phyloP scores from a whole-genome alignment of 2,888 invertebrate species.

The Lycia hirtaria region DNA sequence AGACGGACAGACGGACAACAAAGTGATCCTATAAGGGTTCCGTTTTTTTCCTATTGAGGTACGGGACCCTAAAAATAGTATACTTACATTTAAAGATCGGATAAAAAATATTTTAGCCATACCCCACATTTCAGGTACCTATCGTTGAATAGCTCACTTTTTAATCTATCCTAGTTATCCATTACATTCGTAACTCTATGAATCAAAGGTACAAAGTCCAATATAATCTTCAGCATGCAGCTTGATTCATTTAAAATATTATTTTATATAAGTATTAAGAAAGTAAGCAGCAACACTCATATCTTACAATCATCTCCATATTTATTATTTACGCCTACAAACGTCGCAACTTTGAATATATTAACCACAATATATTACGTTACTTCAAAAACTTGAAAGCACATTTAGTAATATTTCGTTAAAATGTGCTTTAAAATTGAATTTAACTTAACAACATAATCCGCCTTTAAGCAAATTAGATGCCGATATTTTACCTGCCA shows the following conservation, averaged over 20 bases:
- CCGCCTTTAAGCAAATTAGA: constrained; percentile 47
- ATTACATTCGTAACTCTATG: no score
- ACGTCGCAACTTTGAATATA: constrained; percentile 25
- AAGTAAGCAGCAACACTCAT: constrained; percentile 47
- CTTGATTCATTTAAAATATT: constrained; percentile 35
- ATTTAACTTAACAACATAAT: constrained; percentile 46
- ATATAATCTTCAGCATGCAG: neutral
- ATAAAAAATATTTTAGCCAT: no score
- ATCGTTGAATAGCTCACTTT: no score
- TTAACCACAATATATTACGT: constrained; percentile 19
- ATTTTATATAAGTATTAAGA: no score
- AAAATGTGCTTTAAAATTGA: constrained; percentile 33
- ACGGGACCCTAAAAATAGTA: no score
- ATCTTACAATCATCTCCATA: constrained; percentile 54
- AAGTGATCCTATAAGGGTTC: no score
- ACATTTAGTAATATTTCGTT: constrained; percentile 34
- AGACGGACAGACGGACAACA: no score
- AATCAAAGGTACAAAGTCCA: no score
- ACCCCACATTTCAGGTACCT: no score
- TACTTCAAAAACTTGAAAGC: constrained; percentile 27
- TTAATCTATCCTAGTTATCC: no score
- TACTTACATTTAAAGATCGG: no score
- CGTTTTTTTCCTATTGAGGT: no score
- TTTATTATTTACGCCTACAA: constrained; percentile 47
- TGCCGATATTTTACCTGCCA: constrained; percentile 50